Base-by-base conservation (phyloP, 1,140 invertebrate species). In the Caenorhabditis briggsae region DNA sequence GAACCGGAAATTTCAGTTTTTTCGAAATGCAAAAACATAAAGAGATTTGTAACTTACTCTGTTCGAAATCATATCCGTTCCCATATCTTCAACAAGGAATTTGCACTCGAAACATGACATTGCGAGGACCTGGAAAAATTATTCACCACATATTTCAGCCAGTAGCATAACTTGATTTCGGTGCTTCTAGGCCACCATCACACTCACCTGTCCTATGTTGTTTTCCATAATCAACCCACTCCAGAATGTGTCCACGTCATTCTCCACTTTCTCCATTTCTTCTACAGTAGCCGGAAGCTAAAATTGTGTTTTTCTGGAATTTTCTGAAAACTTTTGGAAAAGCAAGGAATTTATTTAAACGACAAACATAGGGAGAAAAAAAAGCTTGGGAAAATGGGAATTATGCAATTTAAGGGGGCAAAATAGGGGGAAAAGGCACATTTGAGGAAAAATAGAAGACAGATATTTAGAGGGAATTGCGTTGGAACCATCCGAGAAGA, bases 51-150 rank as follows among this genome's bases (percentile, higher is more conserved):
- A 11, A 53, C 64, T 50, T 6, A 61, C 50, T n/a, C 48, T 82
- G 25, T 55, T 86, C 43, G 23, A 43, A 12, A 82, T 64, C 48
- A 87, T 53, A 55, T 85, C 86, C 23, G 25, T 23, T 50, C 53
- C 25, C 61, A 87, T 46, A 6, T 18, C 50, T 20, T 85, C 86
- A 9, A 87, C 61, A 16, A 70, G 23, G 23, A 85, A 58, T 46
- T 87, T 82, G 23, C 86, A 87, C 20, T 87, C 86, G n/a, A 87
- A 74, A 55, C 86, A 87, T 2, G 82, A 84, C 86, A 87, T 87
- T 2, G 59, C 48, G 56, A 86, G 46, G n/a, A 61, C 43, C 59
- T 74, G 85, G 20, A 82, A 58, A 58, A 58, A n/a, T 33, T 33
- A 33, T 33, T 53, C 5, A 1, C 50, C 50, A 53, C 16, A 53